These are phyloP conservation scores for Cheilosia grossa DNA, from an alignment of 2,888 invertebrate genomes.

Conservation along the genomic window DNA sequence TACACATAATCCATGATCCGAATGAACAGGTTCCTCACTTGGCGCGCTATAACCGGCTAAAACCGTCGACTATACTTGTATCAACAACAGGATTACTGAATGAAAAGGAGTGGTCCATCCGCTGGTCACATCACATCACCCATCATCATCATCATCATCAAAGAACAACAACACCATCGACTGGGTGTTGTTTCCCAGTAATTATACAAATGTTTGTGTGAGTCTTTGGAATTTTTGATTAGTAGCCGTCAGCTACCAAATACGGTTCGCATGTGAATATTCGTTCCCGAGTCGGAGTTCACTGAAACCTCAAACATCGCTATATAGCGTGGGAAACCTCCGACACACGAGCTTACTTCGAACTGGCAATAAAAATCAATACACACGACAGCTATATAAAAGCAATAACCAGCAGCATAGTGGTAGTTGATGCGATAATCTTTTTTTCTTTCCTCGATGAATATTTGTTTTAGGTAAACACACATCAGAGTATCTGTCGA, in stretches of 20 bases:
- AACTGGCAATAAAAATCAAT: slow-evolving; percentile 53
- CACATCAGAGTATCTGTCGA: slow-evolving; percentile 60
- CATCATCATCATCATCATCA: slow-evolving; percentile 34
- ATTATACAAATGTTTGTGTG: slow-evolving; percentile 48
- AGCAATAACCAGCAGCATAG: neutral
- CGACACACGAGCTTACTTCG: neutral
- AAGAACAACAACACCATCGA: slow-evolving; percentile 13
- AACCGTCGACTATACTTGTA: slow-evolving; percentile 11
- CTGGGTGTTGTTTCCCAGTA: slow-evolving; percentile 47
- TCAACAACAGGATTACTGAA: slow-evolving; percentile 61
- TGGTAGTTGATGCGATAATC: slow-evolving; percentile 42
- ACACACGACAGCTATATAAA: slow-evolving; percentile 10
- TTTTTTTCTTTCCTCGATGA: slow-evolving; percentile 45
- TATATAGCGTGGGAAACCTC: slow-evolving; percentile 61
- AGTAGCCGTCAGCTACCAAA: slow-evolving; percentile 62
- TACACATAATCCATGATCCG: slow-evolving; percentile 42
- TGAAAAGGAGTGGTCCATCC: slow-evolving; percentile 71
- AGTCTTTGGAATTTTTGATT: slow-evolving; percentile 54
- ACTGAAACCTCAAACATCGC: slow-evolving; percentile 61
- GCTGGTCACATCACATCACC: slow-evolving; percentile 50
- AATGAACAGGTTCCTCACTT: slow-evolving; percentile 47
- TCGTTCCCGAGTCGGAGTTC: slow-evolving; percentile 43
- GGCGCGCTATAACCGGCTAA: slow-evolving; percentile 55
- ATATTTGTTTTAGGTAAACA: slow-evolving; percentile 61
- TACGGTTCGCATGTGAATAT: slow-evolving; percentile 29